Percentiles rank a stretch among this genome's conserved stretches.
Evolutionary conservation across 2,888 invertebrate species (phyloP).

Genomic region (Apamea anceps): DNA sequence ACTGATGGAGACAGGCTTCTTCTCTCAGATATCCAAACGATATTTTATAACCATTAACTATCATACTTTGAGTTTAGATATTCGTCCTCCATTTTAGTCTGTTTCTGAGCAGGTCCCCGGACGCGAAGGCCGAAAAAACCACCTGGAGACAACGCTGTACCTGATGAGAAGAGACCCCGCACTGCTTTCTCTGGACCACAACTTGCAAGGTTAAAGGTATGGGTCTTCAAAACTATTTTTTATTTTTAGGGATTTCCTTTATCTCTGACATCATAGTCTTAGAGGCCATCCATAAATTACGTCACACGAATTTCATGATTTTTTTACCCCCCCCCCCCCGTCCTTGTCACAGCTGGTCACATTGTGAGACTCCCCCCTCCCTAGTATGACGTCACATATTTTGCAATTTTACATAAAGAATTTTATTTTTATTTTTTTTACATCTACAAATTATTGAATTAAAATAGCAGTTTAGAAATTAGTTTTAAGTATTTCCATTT

Average conservation of each 20-base stretch:
- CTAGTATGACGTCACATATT: too few species aligned
- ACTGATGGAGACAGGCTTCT: neutral
- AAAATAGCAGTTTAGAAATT: too few species aligned
- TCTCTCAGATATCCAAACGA: neutral
- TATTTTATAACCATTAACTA: neutral
- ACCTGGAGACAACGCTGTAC: conserved; percentile 77
- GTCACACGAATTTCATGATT: too few species aligned
- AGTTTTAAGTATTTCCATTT: too few species aligned
- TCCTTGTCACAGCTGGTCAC: too few species aligned
- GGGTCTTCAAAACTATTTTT: neutral
- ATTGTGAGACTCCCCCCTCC: too few species aligned
- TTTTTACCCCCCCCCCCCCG: too few species aligned
- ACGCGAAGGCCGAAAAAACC: conserved; percentile 90
- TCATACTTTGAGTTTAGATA: conserved; percentile 1
- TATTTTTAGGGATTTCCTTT: neutral
- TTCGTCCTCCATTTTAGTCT: conserved; percentile 52
- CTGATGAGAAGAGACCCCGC: conserved; percentile 97
- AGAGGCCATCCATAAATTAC: too few species aligned
- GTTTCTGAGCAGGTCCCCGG: conserved; percentile 88
- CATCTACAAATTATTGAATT: too few species aligned
- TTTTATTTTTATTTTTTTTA: too few species aligned
- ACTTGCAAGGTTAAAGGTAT: conserved; percentile 95
- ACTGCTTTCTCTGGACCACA: conserved; percentile 99
- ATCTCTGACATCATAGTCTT: neutral
- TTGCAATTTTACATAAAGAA: too few species aligned